These are phyloP conservation scores for Aeoliscus strigatus DNA, from an alignment of 2,797 vertebrate genomes.

Conservation along the genomic window DNA sequence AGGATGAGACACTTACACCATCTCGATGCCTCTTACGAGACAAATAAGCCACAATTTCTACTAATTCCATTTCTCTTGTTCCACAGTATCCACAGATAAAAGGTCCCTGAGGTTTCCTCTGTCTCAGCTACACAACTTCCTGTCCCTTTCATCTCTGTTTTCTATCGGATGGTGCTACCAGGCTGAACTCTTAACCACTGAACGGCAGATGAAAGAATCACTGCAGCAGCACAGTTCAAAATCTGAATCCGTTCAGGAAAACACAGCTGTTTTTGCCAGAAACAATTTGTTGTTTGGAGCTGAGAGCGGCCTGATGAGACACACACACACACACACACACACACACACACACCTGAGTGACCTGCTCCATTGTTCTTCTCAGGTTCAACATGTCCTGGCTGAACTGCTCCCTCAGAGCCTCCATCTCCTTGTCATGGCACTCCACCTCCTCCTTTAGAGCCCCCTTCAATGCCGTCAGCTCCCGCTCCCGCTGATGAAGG, in stretches of 20 bases:
- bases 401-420: slow-evolving; percentile 83
- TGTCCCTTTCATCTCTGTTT: slow-evolving; percentile 9
- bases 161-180: slow-evolving; percentile 1
- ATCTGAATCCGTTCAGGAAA: not conserved
- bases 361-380: slow-evolving; percentile 81
- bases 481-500: slow-evolving; percentile 82
- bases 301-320: too few relatives aligned
- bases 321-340: slow-evolving; percentile 11
- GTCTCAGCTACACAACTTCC: slow-evolving; percentile 1
- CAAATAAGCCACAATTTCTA: too few relatives aligned
- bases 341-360: slow-evolving; percentile 64
- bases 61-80: not conserved
- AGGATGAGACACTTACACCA: too few relatives aligned
- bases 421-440: slow-evolving; percentile 85
- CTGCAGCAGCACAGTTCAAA: not conserved
- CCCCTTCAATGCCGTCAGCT: slow-evolving; percentile 88
- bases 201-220: not conserved
- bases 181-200: not conserved
- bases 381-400: slow-evolving; percentile 82
- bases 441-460: slow-evolving; percentile 92
- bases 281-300: not conserved
- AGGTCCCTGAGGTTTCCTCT: not conserved
- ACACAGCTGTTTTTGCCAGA: not conserved
- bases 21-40: too few relatives aligned
- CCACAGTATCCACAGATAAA: not conserved